phyloP scores from a whole-genome alignment of 2,113 vertebrate genomes.

The Lichenostomus cassidix region DNA sequence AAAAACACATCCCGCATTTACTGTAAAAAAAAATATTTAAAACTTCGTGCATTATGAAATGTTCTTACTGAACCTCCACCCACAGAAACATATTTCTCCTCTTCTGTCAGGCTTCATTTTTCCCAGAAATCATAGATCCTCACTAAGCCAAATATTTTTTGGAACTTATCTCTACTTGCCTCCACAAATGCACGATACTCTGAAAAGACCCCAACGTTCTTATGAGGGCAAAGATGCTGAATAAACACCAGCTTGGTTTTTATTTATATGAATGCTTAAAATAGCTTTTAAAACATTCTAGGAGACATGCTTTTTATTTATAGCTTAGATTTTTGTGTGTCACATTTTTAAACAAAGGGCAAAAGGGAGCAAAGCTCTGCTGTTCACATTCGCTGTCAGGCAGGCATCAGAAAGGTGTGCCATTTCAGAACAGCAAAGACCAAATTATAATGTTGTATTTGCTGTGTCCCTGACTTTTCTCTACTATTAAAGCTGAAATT shows the following conservation, averaged over 20 bases:
- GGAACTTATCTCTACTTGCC: neutral
- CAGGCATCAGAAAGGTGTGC: neutral
- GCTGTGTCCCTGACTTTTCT: neutral
- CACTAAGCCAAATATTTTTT: neutral
- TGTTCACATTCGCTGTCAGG: neutral
- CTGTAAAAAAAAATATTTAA: neutral
- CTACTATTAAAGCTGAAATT: neutral
- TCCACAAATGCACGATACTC: neutral
- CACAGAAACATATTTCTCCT: neutral
- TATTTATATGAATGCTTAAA: conserved; percentile 32
- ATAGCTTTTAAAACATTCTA: conserved; percentile 30
- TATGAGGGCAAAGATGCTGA: neutral
- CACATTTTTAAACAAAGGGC: conserved; percentile 58
- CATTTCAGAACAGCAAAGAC: neutral
- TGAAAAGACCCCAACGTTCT: neutral
- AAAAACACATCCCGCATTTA: neutral
- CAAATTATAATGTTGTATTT: neutral
- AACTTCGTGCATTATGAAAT: neutral
- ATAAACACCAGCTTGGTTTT: conserved; percentile 36
- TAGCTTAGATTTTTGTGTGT: conserved; percentile 46
- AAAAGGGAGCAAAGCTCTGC: neutral
- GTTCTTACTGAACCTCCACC: neutral
- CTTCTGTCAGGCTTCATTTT: neutral
- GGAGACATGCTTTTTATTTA: conserved; percentile 34
- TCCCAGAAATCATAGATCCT: neutral